Evolutionary conservation across 2,113 vertebrate species (phyloP), one percentile per base, ranked within the genome.

Genomic region (Psilopsiagon aymara): DNA sequence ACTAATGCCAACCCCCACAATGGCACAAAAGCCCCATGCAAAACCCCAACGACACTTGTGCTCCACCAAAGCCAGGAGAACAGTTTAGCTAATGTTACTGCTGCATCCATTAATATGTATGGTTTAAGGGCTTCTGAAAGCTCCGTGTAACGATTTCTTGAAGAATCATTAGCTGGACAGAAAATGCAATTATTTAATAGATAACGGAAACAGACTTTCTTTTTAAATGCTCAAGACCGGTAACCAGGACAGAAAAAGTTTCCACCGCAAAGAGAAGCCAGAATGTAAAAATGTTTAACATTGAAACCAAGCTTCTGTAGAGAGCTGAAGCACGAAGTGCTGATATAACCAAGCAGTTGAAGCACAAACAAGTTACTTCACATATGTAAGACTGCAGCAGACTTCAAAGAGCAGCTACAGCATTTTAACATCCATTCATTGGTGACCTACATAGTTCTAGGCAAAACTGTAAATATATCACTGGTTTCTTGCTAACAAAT

Each of bases 351-450:
- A 76, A 51, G 76, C 17, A 77, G 53, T 53, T 51, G 17, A 97
- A 96, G 39, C 37, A 87, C 18, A 91, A 95, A 78, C 37, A 92
- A 78, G 77, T 73, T 81, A 94, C 13, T 95, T 96, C 71, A 52
- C 37, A 62, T 4, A 70, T 5, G 1, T 28, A 55, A 69, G 53
- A 76, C 57, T 73, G 69, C 71, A 86, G 84, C 35, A 87, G 64
- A 93, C 59, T 88, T 68, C 44, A 57, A 94, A 82, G 70, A 95
- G 77, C 0, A 0, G 60, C 29, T 69, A 28, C 13, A 60, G n/a
- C 68, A 63, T 43, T 88, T 75, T n/a, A 83, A 63, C 43, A 82
- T 60, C 20, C 43, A 13, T 66, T 84, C 82, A 63, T 62, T 71
- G 51, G 57, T 63, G 78, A 78, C 81, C 46, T 87, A 94, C 25